A percentile compares a stretch with the other conserved stretches of the same genome.
These are phyloP conservation scores for Chinchilla lanigera DNA, from an alignment of 2,113 vertebrate species.

Conservation along the genomic window DNA sequence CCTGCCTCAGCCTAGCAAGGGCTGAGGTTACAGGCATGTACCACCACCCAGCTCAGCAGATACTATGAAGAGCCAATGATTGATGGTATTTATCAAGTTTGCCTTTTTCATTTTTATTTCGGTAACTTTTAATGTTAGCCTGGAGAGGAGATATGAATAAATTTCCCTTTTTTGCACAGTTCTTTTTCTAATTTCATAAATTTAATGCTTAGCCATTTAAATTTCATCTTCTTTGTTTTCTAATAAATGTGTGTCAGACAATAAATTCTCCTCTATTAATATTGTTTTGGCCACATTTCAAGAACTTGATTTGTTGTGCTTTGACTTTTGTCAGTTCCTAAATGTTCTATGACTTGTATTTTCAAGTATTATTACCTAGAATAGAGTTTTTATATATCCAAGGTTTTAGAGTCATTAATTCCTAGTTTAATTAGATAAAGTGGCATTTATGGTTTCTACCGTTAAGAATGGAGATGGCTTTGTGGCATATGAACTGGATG, in stretches of 20 bases:
- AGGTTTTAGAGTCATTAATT: constrained; percentile 42
- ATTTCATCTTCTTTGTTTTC: constrained; percentile 10
- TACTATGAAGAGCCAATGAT: background rate
- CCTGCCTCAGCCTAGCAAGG: background rate
- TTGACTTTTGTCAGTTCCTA: constrained; percentile 26
- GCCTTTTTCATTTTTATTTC: background rate
- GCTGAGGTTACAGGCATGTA: background rate
- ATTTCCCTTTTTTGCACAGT: background rate
- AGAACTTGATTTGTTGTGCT: background rate
- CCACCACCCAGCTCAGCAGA: background rate
- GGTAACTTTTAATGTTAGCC: background rate
- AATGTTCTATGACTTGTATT: background rate
- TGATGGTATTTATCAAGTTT: background rate
- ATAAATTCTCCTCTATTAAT: background rate
- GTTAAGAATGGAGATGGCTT: background rate
- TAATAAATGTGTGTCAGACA: background rate
- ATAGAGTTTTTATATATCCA: background rate
- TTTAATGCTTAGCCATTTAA: background rate
- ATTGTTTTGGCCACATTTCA: background rate
- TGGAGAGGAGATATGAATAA: background rate
- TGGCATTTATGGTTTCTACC: background rate
- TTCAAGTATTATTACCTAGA: background rate
- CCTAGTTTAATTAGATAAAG: constrained; percentile 24
- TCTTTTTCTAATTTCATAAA: background rate
- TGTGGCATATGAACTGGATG: background rate